Base-by-base conservation (phyloP, 2,888 invertebrate species). In the Dexiosoma caninum region DNA sequence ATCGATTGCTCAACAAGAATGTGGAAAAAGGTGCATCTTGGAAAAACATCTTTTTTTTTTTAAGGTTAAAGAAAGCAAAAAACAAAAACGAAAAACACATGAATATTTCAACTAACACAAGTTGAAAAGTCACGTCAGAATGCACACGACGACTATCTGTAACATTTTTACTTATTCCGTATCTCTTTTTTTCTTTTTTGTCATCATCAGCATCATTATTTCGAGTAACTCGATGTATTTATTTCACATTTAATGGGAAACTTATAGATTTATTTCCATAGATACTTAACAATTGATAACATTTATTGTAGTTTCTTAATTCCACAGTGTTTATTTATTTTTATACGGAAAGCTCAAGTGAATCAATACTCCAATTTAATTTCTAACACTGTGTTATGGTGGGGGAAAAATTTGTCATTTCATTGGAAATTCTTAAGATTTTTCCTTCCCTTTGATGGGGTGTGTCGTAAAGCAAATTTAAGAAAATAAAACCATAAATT, bases 191-290 rank as follows among this genome's bases (percentile, higher is more conserved):
- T n/a, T n/a, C n/a, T n/a, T n/a, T n/a, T n/a, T 5, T 6, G 27
- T 16, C 57, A 49, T 42, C 60, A 37, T 7, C 40, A 55, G 46
- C 40, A 12, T 57, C 62, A 67, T 44, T n/a, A n/a, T n/a, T n/a
- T n/a, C n/a, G n/a, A n/a, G n/a, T n/a, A n/a, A n/a, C 67, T 66
- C 21, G 1, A 44, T 70, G 42, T 59, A 46, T 40, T 75, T 51
- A 23, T 59, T 55, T 55, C 30, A 44, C 53, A 62, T 70, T 74
- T 77, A 77, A 69, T 64, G 64, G 32, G 67, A 74, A 81, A 74
- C 57, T 77, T 64, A 64, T 77, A 74, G 77, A 77, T 81, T 81
- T 67, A 77, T 62, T 77, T 77, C 57, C 8, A 7, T 40, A 49
- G 77, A 77, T 77, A 74, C 37, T 32, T 16, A 44, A 6, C 32